Percentiles rank a stretch among this genome's conserved stretches.
phyloP scores from a whole-genome alignment of 2,888 invertebrate genomes.

The Punctoribates punctum region DNA sequence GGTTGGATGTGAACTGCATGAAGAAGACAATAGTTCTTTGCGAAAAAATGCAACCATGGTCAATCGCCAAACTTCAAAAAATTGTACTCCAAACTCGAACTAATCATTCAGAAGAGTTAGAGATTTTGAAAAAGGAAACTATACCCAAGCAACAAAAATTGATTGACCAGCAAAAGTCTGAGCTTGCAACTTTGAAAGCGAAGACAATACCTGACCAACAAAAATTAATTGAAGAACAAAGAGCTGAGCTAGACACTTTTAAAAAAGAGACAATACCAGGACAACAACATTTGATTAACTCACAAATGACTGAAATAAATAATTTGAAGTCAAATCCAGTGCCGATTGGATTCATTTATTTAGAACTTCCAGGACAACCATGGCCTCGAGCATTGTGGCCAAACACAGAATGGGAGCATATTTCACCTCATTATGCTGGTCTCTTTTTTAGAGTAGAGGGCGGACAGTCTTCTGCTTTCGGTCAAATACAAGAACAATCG shows the following conservation, averaged over 20 bases:
- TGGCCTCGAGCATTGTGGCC: not conserved
- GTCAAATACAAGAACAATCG: not conserved
- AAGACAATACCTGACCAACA: no score
- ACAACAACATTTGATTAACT: no score
- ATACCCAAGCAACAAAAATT: no score
- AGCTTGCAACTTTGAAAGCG: no score
- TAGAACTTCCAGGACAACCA: not conserved
- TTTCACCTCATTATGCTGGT: not conserved
- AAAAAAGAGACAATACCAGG: no score
- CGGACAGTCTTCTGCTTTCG: not conserved
- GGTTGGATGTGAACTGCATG: not conserved
- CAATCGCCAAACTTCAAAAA: not conserved
- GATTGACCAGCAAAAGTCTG: no score
- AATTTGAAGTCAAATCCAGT: not conserved
- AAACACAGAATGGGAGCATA: not conserved
- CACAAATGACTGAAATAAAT: not conserved
- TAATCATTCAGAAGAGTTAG: no score
- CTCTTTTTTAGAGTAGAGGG: not conserved
- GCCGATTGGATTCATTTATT: not conserved
- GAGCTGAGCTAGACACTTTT: no score
- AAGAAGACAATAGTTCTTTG: not conserved
- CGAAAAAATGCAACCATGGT: not conserved
- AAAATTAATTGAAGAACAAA: no score
- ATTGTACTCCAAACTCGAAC: no score
- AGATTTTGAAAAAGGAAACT: no score